Evolutionary conservation across 2,113 vertebrate genomes (phyloP).

Genomic region (Lota lota): DNA sequence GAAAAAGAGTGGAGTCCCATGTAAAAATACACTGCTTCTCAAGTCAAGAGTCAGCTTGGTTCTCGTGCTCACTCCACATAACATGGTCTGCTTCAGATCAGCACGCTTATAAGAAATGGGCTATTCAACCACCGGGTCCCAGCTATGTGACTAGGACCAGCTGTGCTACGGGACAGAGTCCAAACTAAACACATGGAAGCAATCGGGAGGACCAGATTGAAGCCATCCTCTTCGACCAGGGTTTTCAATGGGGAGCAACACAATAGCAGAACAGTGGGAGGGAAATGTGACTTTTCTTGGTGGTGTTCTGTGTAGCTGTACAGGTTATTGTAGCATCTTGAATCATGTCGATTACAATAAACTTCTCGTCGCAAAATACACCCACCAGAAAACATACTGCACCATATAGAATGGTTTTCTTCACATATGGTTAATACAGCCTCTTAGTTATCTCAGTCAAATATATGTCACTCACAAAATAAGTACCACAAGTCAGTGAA

Average conservation of each 20-base stretch:
- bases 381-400: no score
- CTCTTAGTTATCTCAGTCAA: no score
- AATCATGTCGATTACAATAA: no score
- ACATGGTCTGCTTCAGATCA: slow-evolving; percentile 26
- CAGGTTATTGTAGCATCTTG: not conserved
- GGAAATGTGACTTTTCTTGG: not conserved
- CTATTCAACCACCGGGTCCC: not conserved
- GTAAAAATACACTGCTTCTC: no score
- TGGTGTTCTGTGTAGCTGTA: no score
- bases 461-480: no score
- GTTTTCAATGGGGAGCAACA: not conserved
- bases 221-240: slow-evolving; percentile 9
- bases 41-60: no score
- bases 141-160: slow-evolving; percentile 24
- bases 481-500: no score
- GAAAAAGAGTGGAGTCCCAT: no score
- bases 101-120: not conserved
- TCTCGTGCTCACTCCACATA: slow-evolving; percentile 19
- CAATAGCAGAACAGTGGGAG: not conserved
- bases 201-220: slow-evolving; percentile 28
- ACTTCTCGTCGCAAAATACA: no score
- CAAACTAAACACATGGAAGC: slow-evolving; percentile 30
- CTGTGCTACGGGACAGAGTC: slow-evolving; percentile 16
- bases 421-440: no score
- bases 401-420: no score